Conservation (phyloP, 2,797 vertebrate species). For the Varecia variegata region DNA sequence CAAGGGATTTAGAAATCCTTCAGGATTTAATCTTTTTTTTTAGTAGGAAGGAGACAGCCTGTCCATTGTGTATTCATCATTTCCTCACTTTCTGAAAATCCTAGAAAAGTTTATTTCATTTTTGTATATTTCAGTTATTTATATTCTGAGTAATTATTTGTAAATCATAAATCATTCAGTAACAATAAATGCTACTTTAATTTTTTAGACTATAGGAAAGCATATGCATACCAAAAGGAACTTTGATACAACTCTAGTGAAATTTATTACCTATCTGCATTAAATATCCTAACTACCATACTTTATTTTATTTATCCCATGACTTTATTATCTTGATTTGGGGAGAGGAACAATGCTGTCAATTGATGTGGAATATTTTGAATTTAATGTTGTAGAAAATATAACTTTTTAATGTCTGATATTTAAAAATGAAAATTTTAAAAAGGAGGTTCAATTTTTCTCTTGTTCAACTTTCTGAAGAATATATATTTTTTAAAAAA, state of each 20-base stretch:
- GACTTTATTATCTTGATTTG: not conserved
- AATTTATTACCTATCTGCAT: conserved; percentile 44
- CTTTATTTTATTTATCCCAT: not conserved
- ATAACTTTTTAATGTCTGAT: conserved; percentile 22
- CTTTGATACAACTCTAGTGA: conserved; percentile 54
- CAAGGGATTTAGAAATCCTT: conserved; percentile 65
- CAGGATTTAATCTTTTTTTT: conserved; percentile 48
- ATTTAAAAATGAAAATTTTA: conserved; percentile 29
- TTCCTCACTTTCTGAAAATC: not conserved
- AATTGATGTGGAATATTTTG: conserved; percentile 49
- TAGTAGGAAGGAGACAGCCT: conserved; percentile 17
- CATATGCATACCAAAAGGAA: conserved; percentile 36
- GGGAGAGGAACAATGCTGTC: not conserved
- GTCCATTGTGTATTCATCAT: conserved; percentile 43
- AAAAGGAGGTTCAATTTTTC: conserved; percentile 1
- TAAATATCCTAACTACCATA: not conserved
- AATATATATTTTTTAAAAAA: conserved; percentile 58
- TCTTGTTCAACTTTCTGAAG: conserved; percentile 56
- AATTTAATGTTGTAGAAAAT: conserved; percentile 50
- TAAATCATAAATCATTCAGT: conserved; percentile 59
- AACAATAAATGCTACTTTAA: conserved; percentile 34
- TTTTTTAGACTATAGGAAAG: conserved; percentile 60
- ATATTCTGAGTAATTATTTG: conserved; percentile 65
- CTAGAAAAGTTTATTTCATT: conserved; percentile 64
- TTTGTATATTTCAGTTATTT: conserved; percentile 47